phyloP scores from a whole-genome alignment of 2,888 invertebrate genomes.

The Zaprionus bogoriensis region DNA sequence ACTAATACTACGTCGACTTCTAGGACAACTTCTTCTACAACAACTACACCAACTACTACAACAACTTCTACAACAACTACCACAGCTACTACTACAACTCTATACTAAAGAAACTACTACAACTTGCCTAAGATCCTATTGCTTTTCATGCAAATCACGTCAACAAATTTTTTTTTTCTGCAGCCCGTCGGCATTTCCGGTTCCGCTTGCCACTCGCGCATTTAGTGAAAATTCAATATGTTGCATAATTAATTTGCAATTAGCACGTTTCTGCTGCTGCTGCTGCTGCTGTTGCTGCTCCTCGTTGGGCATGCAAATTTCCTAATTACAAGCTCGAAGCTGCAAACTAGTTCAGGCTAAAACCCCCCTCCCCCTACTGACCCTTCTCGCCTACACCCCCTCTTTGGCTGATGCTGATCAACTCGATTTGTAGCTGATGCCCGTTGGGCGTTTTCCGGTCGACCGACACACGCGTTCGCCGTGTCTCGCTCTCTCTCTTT shows the following conservation, averaged over 20 bases:
- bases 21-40: no score
- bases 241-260: constrained; percentile 83
- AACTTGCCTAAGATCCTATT: constrained; percentile 66
- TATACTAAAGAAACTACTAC: constrained; percentile 22
- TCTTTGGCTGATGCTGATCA: not conserved
- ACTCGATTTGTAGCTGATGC: not conserved
- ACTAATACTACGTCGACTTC: no score
- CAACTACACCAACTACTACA: constrained; percentile 48
- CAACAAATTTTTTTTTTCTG: constrained; percentile 20
- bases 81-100: constrained; percentile 2
- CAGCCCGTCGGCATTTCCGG: no score
- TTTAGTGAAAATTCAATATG: constrained; percentile 82
- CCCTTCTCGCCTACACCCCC: not conserved
- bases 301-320: constrained; percentile 58
- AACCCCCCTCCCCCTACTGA: not conserved
- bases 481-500: not conserved
- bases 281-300: constrained; percentile 32
- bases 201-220: constrained; percentile 26
- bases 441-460: constrained; percentile 15
- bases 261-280: constrained; percentile 81
- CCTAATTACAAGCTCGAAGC: constrained; percentile 69
- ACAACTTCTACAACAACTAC: constrained; percentile 7
- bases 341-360: constrained; percentile 56
- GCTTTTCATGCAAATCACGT: constrained; percentile 76
- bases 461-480: no score